Evolutionary conservation across 2,797 vertebrate genomes (phyloP), one percentile per base, ranked within the genome.

Genomic region (Pagetopsis macropterus): DNA sequence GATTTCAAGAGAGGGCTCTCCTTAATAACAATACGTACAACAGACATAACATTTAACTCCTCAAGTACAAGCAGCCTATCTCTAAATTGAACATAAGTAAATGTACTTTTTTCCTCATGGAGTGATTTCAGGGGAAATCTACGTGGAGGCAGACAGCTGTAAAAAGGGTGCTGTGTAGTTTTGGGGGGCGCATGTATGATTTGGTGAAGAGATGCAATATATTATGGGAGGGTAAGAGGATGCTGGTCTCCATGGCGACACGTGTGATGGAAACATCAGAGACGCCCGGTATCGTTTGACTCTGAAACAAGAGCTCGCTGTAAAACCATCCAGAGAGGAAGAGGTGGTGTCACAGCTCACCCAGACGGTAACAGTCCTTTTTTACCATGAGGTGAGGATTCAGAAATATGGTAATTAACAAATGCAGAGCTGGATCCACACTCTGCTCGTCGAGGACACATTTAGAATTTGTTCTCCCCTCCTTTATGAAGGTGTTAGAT

Each of bases 221-320:
- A 82, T 33, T 43, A 82, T 46, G 23, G 66, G 60, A 37, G 0
- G 33, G 33, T 49, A 56, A 44, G 61, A 69, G 43, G 74, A 86
- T 72, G 85, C 62, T 78, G 65, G 90, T 93, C 83, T 89, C 92
- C 84, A 92, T 92, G 85, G 91, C 68, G 79, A 92, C 90, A 13
- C 71, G 64, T 69, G 76, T 61, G 78, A 81, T 89, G 84, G 81
- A 85, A 87, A 84, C 82, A 90, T 89, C 79, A 68, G 84, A 82
- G 66, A 80, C 44, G 33, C 73, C 79, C 78, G 49, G 69, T 72
- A 79, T 75, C 83, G 85, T 55, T 85, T 83, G 72, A 75, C 27
- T 84, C 70, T 81, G 74, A 65, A 75, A 54, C 2, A 63, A 78
- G 52, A 51, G 41, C 70, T 77, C 12, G 14, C 81, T 74, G 63